phyloP scores from a whole-genome alignment of 2,888 invertebrate species.

The Callosobruchus maculatus region DNA sequence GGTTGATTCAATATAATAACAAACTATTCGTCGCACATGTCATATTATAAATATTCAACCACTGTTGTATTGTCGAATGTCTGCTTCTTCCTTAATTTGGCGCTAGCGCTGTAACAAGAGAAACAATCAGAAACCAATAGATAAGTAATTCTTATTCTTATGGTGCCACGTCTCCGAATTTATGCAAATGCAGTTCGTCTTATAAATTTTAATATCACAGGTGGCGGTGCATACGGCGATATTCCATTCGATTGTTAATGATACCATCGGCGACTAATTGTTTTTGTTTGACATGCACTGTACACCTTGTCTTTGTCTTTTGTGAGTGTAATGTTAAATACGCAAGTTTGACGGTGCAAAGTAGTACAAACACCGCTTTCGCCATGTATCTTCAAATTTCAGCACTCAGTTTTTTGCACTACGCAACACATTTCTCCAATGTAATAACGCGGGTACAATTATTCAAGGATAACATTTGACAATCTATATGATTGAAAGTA shows the following conservation, averaged over 20 bases:
- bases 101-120: neutral
- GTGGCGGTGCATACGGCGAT: neutral
- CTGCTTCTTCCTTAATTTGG: neutral
- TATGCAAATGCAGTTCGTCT: constrained; percentile 4
- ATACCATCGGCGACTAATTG: neutral
- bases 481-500: too few species aligned
- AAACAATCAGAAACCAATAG: neutral
- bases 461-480: too few species aligned
- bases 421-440: too few species aligned
- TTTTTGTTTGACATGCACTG: neutral
- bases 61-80: neutral
- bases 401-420: too few species aligned
- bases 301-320: neutral
- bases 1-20: too few species aligned
- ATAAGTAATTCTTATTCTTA: constrained; percentile 1
- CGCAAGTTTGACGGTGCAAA: too few species aligned
- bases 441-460: too few species aligned
- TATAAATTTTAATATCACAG: constrained; percentile 4
- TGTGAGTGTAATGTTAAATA: neutral
- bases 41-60: neutral
- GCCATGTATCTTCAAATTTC: too few species aligned
- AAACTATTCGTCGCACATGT: neutral
- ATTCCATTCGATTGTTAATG: neutral
- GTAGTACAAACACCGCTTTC: too few species aligned
- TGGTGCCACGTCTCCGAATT: constrained; percentile 3